Base-by-base conservation (phyloP, 2,113 vertebrate species). In the Accipiter virgatus region DNA sequence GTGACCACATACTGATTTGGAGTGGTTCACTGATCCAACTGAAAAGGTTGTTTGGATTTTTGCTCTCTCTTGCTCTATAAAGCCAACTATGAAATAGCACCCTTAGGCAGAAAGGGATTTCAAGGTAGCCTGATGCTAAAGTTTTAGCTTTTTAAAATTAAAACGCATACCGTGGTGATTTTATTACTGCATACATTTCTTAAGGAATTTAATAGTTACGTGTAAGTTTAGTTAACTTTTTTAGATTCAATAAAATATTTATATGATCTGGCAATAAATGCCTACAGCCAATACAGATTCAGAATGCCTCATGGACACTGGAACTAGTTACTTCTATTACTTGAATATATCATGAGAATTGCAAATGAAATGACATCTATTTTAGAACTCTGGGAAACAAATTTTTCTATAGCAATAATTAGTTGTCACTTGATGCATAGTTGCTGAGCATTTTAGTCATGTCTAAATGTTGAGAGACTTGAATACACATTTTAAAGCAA, bases 111-210 rank as follows among this genome's bases (percentile, higher is more conserved):
- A 53, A 67, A 83, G 43, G 78, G 91, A 82, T 74, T 40, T 97
- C 91, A 91, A 48, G 79, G 73, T 97, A 97, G 70, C 93, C 89
- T 93, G 87, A 96, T 97, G 92, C 94, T 97, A 83, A 97, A 96
- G 91, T 91, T 95, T 85, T 92, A 80, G 94, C 92, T 97, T 96
- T 95, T 95, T 81, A 65, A 97, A 97, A 92, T 82, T 89, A 97
- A 94, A 95, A 34, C 8, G 56, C 77, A 8, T 85, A 86, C 72
- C 12, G 1, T 95, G 93, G 91, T 97, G 95, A 95, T 90, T 97
- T 96, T 98, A 95, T 82, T 97, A 96, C 84, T 94, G 67, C 92
- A 61, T 96, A 96, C 67, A 14, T 97, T 98, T 98, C 95, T 94
- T 94, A 96, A 92, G 88, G 95, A 95, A 95, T 97, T 97, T 94